Evolutionary conservation across 2,797 vertebrate genomes (phyloP), one percentile per base, ranked within the genome.

Genomic region (Dicrostonyx torquatus): DNA sequence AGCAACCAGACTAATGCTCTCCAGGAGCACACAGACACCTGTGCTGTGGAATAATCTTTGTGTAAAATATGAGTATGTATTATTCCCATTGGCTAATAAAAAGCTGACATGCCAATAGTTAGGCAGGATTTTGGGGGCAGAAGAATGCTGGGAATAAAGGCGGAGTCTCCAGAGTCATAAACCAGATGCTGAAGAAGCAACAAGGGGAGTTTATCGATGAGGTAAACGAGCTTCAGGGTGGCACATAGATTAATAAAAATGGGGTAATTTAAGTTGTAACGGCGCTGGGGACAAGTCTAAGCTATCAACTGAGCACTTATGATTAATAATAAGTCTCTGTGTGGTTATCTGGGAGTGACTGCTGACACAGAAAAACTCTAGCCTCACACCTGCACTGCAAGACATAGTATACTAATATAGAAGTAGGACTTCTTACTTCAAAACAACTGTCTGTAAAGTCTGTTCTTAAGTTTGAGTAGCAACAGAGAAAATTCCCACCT

Each of bases 401-500:
- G 18, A 72, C 2, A 53, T 0, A 82, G 13, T 60, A 62, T 4
- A 31, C 10, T 45, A 66, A 75, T 26, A 89, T 43, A 72, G 43
- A 66, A 95, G 90, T 48, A 86, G 12, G 6, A 73, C 55, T 62
- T 87, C 90, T 80, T 88, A 72, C 26, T 84, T 87, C 26, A 20
- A 94, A 87, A 92, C 3, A 83, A 72, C 86, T 55, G 26, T 86
- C 45, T 73, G 34, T 34, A 72, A 95, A 15, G 13, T 84, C 34
- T 94, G 10, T 64, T 95, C 88, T 94, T 60, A 90, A 90, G 87
- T 73, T 37, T 34, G 70, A 48, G 37, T 72, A 82, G 80, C 92
- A 92, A 31, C 75, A 34, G 24, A 84, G 55, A 93, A 13, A 79
- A 95, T 91, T 84, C 86, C 6, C 75, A 50, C 5, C 73, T 68